A percentile compares a stretch with the other conserved stretches of the same genome.
phyloP scores from a whole-genome alignment of 2,797 vertebrate genomes.

The Cryptoblepharus egeriae region DNA sequence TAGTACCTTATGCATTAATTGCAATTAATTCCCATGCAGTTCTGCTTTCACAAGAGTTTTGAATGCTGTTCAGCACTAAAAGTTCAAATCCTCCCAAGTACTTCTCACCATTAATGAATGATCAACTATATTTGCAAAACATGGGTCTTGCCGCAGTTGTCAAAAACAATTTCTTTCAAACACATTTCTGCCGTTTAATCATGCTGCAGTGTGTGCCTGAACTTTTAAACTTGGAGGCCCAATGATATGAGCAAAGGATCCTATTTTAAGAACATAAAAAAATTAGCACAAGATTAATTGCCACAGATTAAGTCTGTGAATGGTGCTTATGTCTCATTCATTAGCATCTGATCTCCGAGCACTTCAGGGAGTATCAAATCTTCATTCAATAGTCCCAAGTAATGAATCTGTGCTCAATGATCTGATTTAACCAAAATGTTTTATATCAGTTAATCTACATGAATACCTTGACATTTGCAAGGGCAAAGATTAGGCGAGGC shows the following conservation, averaged over 20 bases:
- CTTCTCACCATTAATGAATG: conserved; percentile 37
- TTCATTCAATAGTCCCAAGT: conserved; percentile 14
- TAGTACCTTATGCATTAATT: neutral
- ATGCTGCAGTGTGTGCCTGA: conserved; percentile 53
- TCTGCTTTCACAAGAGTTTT: conserved; percentile 1
- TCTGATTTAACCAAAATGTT: conserved; percentile 31
- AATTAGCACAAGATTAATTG: conserved; percentile 51
- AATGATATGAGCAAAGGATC: conserved; percentile 42
- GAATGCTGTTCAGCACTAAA: neutral
- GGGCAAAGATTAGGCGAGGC: neutral
- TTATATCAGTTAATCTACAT: conserved; percentile 8
- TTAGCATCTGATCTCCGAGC: conserved; percentile 42
- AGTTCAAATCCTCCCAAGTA: conserved; percentile 50
- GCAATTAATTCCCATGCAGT: neutral
- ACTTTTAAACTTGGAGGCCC: conserved; percentile 52
- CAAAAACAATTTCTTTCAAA: conserved; percentile 66
- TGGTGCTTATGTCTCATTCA: conserved; percentile 46
- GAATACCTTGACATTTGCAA: neutral
- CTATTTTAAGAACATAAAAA: conserved; percentile 42
- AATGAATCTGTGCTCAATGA: conserved; percentile 11
- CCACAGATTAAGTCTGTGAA: conserved; percentile 42
- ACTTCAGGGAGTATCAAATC: conserved; percentile 25
- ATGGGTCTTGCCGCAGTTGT: conserved; percentile 55
- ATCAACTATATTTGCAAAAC: conserved; percentile 56
- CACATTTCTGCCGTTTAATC: conserved; percentile 56